Evolutionary conservation across 1,140 invertebrate species (phyloP).

Genomic region (Ostrea edulis): DNA sequence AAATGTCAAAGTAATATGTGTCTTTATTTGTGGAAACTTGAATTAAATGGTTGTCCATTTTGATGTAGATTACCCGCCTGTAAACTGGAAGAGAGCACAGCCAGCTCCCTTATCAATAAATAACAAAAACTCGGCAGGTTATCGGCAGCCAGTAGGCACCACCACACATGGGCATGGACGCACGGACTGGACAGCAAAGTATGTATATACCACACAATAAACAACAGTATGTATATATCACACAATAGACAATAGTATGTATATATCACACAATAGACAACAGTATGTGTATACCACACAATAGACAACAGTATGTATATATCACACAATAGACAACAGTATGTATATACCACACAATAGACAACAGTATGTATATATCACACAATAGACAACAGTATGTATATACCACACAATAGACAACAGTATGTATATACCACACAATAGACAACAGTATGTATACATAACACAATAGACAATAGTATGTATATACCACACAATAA

Average conservation of each 20-base stretch:
- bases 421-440: constrained; percentile 58
- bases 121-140: constrained; percentile 60
- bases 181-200: constrained; percentile 76
- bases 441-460: no score
- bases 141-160: constrained; percentile 49
- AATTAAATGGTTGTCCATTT: not conserved
- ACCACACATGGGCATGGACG: constrained; percentile 61
- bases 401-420: no score
- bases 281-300: no score
- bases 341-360: no score
- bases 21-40: no score
- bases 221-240: not conserved
- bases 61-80: constrained; percentile 43
- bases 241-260: constrained; percentile 58
- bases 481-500: constrained; percentile 35
- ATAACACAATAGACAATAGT: no score
- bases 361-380: constrained; percentile 64
- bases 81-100: constrained; percentile 69
- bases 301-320: constrained; percentile 68
- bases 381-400: no score
- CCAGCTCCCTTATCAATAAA: constrained; percentile 61
- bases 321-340: no score
- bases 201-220: constrained; percentile 35
- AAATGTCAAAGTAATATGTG: no score
- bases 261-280: not conserved